phyloP scores from a whole-genome alignment of 2,888 invertebrate species.

The Dioctria rufipes region DNA sequence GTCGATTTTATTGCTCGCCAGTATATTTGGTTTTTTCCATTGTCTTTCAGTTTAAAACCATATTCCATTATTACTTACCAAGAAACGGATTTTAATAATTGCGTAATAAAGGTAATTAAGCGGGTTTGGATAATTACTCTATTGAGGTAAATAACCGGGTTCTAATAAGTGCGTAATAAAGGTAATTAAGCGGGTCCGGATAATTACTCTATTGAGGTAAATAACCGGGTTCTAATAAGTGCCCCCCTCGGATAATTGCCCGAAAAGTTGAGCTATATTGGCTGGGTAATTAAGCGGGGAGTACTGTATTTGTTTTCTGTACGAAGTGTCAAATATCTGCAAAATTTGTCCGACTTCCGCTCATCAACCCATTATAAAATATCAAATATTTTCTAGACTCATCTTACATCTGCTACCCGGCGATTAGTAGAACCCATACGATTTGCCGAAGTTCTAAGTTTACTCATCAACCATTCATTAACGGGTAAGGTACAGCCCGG shows the following conservation, averaged over 20 bases:
- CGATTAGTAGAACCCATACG: no score
- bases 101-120: neutral
- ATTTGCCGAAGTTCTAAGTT: no score
- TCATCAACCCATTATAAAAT: no score
- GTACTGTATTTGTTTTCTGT: no score
- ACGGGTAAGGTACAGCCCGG: no score
- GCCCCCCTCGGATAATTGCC: neutral
- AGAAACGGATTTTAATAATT: neutral
- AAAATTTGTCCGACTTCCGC: no score
- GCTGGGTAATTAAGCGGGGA: no score
- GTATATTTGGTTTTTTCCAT: neutral
- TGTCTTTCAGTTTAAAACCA: neutral
- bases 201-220: neutral
- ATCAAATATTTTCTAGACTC: no score
- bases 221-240: neutral
- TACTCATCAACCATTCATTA: no score
- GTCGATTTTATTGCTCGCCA: neutral
- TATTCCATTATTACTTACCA: neutral
- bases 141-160: neutral
- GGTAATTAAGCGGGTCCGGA: neutral
- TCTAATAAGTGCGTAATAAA: neutral
- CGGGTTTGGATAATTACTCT: neutral
- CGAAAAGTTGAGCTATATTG: no score
- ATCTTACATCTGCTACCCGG: no score
- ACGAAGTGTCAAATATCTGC: no score